Evolutionary conservation across 2,888 invertebrate genomes (phyloP).

Genomic region (Myathropa florea): DNA sequence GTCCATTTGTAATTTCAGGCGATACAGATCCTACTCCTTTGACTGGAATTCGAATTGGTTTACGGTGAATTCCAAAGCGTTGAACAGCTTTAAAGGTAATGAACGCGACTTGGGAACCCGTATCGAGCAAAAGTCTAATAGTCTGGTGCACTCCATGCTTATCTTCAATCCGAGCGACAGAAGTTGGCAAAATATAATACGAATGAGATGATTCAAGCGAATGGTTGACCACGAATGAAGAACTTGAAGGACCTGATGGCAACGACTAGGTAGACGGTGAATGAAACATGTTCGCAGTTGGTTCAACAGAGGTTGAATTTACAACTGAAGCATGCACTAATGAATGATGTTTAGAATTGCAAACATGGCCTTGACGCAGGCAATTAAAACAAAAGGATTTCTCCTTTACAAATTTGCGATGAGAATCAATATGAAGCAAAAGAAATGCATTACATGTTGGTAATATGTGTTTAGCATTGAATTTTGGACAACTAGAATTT

Average conservation of each 20-base stretch:
- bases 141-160: background rate
- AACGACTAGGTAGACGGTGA: background rate
- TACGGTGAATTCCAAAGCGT: conserved; percentile 33
- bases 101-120: too few species aligned
- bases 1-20: conserved; percentile 28
- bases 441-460: too few species aligned
- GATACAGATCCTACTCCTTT: conserved; percentile 20
- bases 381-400: too few species aligned
- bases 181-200: background rate
- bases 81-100: conserved; percentile 6
- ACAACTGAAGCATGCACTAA: too few species aligned
- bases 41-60: conserved; percentile 14
- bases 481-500: too few species aligned
- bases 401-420: too few species aligned
- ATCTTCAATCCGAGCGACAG: background rate
- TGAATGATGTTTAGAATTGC: too few species aligned
- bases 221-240: background rate
- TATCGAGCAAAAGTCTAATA: background rate
- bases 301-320: too few species aligned
- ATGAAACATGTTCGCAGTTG: too few species aligned
- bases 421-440: too few species aligned
- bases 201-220: background rate
- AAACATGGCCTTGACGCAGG: too few species aligned
- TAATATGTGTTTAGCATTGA: too few species aligned
- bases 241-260: background rate